Evolutionary conservation across 2,797 vertebrate genomes (phyloP).

Genomic region (Discoglossus pictus): DNA sequence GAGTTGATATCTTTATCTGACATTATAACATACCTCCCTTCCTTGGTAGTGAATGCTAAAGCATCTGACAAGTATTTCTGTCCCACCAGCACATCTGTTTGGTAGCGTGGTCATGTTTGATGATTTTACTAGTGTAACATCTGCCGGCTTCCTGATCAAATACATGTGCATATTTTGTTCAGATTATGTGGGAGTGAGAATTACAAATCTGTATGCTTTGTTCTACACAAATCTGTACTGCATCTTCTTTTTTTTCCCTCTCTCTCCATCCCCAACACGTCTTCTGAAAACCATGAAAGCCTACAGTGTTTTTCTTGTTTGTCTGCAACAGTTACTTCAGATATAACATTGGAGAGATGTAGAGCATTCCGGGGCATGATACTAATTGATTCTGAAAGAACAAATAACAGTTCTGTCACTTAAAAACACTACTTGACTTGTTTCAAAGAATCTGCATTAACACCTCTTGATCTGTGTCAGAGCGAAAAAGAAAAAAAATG

Average conservation of each 20-base stretch:
- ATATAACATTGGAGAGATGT: slow-evolving; percentile 35
- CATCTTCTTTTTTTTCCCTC: slow-evolving; percentile 8
- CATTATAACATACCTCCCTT: too few species aligned
- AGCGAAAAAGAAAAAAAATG: slow-evolving; percentile 58
- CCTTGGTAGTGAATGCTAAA: too few species aligned
- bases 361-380: slow-evolving; percentile 47
- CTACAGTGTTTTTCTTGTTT: slow-evolving; percentile 39
- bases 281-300: slow-evolving; percentile 21
- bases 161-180: slow-evolving; percentile 21
- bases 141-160: slow-evolving; percentile 22
- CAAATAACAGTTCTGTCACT: slow-evolving; percentile 67
- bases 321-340: slow-evolving; percentile 39
- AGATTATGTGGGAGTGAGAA: slow-evolving; percentile 26
- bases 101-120: neutral
- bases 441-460: slow-evolving; percentile 67
- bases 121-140: slow-evolving; percentile 18
- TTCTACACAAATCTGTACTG: slow-evolving; percentile 41
- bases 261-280: slow-evolving; percentile 3
- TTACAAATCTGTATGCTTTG: slow-evolving; percentile 35
- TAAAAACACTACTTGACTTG: slow-evolving; percentile 64
- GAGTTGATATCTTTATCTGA: too few species aligned
- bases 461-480: slow-evolving; percentile 66
- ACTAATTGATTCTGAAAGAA: slow-evolving; percentile 72
- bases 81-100: too few species aligned
- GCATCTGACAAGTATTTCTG: too few species aligned